Percentiles rank a stretch among this genome's conserved stretches.
phyloP scores from a whole-genome alignment of 2,888 invertebrate genomes.

The Mythimna lalbum region DNA sequence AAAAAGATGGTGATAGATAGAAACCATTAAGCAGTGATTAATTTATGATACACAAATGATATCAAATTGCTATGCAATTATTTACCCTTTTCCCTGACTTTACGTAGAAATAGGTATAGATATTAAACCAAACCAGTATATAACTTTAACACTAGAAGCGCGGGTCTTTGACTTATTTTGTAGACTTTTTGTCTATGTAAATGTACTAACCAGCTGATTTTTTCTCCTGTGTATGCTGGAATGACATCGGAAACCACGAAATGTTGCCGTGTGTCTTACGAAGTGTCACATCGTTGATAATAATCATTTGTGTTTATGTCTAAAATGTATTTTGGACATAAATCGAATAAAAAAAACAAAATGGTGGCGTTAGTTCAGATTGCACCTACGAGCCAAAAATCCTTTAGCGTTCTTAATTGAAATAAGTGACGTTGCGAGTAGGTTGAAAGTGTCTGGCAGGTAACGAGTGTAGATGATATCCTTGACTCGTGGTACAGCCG shows the following conservation, averaged over 20 bases:
- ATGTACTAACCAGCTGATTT: too few relatives aligned
- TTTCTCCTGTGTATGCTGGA: too few relatives aligned
- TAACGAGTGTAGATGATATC: constrained; percentile 51
- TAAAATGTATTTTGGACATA: background rate
- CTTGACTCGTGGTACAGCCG: constrained; percentile 91
- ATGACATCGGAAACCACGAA: too few relatives aligned
- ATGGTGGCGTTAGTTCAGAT: background rate
- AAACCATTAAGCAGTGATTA: background rate
- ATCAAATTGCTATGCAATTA: background rate
- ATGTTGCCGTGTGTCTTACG: too few relatives aligned
- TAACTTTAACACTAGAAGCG: too few relatives aligned
- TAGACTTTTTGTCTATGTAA: too few relatives aligned
- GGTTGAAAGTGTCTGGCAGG: background rate
- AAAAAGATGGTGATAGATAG: too few relatives aligned
- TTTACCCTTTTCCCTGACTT: background rate
- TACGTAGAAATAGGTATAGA: too few relatives aligned
- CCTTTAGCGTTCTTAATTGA: background rate
- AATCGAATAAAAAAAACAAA: background rate
- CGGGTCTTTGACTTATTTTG: too few relatives aligned
- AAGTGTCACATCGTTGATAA: too few relatives aligned
- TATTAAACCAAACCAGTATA: too few relatives aligned
- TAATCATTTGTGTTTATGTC: too few relatives aligned
- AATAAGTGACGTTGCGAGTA: background rate
- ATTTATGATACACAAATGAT: background rate
- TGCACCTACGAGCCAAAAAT: background rate